phyloP scores from a whole-genome alignment of 1,140 invertebrate species.

The Frieseomelitta varia region DNA sequence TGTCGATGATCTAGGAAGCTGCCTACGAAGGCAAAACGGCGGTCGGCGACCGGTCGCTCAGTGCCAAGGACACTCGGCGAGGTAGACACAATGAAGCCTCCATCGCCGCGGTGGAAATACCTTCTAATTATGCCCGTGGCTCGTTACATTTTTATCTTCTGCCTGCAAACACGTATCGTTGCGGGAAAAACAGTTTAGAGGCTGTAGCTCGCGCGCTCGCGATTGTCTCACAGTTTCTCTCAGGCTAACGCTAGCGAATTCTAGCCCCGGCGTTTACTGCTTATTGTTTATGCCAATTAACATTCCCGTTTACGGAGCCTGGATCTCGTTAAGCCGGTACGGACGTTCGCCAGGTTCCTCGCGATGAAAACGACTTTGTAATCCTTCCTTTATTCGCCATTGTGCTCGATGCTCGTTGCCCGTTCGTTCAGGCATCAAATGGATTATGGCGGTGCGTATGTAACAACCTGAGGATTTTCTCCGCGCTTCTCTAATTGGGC shows the following conservation, averaged over 20 bases:
- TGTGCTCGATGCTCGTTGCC: neutral
- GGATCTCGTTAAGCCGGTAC: slow-evolving; percentile 11
- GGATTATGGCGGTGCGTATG: neutral
- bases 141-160: slow-evolving; percentile 60
- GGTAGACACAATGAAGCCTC: slow-evolving; percentile 70
- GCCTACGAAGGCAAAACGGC: slow-evolving; percentile 41
- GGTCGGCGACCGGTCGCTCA: slow-evolving; percentile 76
- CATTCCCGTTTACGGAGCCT: slow-evolving; percentile 1
- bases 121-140: slow-evolving; percentile 55
- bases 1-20: slow-evolving; percentile 49
- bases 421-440: neutral
- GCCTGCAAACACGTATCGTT: neutral
- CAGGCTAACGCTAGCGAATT: neutral
- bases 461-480: neutral
- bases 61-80: slow-evolving; percentile 75
- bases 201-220: neutral
- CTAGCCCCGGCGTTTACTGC: neutral
- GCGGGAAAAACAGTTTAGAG: slow-evolving; percentile 5
- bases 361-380: slow-evolving; percentile 6
- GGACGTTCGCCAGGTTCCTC: neutral
- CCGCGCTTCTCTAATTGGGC: neutral
- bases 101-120: slow-evolving; percentile 57
- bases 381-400: neutral
- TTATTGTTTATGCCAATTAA: slow-evolving; percentile 32
- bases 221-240: slow-evolving; percentile 3